phyloP scores from a whole-genome alignment of 2,113 vertebrate species.

The Tragulus kanchil region DNA sequence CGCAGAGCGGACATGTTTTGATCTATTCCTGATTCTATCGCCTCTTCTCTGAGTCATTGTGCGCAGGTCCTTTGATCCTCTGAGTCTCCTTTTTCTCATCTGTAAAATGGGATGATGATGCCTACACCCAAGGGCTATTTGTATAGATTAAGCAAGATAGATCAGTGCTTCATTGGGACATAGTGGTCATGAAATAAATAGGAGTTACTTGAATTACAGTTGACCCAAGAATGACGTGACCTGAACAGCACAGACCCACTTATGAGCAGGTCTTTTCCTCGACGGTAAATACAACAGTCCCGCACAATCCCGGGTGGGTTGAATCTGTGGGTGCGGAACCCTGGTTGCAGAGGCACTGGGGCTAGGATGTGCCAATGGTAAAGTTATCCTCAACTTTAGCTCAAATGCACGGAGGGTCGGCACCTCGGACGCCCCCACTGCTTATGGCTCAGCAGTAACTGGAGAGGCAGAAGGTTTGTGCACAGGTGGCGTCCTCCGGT shows the following conservation, averaged over 20 bases:
- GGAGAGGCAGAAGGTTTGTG: not conserved
- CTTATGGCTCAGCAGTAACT: not conserved
- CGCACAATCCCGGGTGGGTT: not conserved
- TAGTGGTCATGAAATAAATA: not conserved
- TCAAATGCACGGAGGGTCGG: not conserved
- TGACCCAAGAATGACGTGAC: not conserved
- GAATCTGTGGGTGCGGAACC: not conserved
- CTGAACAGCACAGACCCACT: not conserved
- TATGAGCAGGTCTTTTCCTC: not conserved
- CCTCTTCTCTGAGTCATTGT: not conserved
- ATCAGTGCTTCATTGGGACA: not conserved
- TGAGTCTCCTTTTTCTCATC: not conserved
- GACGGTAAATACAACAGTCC: not conserved
- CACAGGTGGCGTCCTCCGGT: not conserved
- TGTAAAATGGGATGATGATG: not conserved
- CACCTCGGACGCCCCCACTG: not conserved
- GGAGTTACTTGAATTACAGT: not conserved
- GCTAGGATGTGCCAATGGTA: not conserved
- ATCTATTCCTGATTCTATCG: not conserved
- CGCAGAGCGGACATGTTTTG: not conserved
- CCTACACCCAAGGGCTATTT: not conserved
- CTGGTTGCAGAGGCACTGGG: too few species aligned
- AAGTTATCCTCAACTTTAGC: not conserved
- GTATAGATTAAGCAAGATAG: not conserved
- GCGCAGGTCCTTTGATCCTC: not conserved